Evolutionary conservation across 30 jellyfish, hydroid and myxozoan genomes (phyloP), one percentile per base, ranked within the genome.

Genomic region (Aurelia aurita): DNA sequence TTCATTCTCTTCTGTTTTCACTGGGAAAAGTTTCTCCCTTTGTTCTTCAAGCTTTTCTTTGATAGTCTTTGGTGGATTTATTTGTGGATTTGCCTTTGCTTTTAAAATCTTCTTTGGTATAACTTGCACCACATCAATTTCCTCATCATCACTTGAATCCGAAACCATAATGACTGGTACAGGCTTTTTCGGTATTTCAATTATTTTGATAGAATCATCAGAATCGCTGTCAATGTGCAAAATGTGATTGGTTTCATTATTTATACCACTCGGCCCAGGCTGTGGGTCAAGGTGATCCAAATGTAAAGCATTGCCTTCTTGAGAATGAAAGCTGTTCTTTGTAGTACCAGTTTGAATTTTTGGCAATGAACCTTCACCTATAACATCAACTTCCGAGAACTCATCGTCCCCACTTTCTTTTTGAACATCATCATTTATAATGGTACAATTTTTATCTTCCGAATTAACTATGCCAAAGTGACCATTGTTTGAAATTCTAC

Each of bases 131-230:
- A 64, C 75, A 31, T 79, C 76, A 57, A 69, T 35, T 20, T 71
- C 85, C 51, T 60, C 66, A 25, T 65, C 96, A 25, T 69, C 67
- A 21, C 69, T 72, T 5, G 96, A 87, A 43, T 87, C 96, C n/a
- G 89, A 53, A 3, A 87, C 15, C 16, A 64, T 73, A 53, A 87
- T 87, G 19, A 87, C 35, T 23, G 81, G 89, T 28, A 77, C 79
- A 45, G 82, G 67, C 57, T 69, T 87, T 55, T 68, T 87, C 0
- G 96, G 96, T 11, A 75, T 67, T 14, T 75, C 96, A n/a, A 87
- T 28, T 13, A 87, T 77, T 58, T 87, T 79, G n/a, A 87, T 22
- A 12, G 96, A 87, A 21, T 65, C 96, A 87, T 87, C 96, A 12
- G 90, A 75, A 47, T 87, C 96, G 51, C 19, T 22, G 10, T 77